These are phyloP conservation scores for Stratiolaelaps scimitus DNA, from an alignment of 1,140 invertebrate species.

Conservation along the genomic window DNA sequence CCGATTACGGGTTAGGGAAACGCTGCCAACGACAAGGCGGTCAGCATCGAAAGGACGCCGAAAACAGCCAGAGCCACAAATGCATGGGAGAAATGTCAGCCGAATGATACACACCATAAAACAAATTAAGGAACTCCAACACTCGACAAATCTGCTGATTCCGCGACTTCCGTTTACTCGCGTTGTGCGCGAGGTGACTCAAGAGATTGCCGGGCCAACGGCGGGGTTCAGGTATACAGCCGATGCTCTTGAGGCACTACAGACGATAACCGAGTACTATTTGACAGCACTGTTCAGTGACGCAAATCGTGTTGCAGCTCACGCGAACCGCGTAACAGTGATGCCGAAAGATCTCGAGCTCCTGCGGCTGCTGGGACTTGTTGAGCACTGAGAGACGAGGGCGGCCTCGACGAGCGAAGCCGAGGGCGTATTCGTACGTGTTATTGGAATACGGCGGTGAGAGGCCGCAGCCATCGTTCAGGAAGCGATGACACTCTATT, in stretches of 20 bases:
- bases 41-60: too few relatives aligned
- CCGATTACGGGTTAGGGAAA: too few relatives aligned
- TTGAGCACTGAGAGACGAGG: not conserved
- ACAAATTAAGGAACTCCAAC: not conserved
- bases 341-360: slow-evolving; percentile 8
- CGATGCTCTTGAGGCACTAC: slow-evolving; percentile 4
- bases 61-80: not conserved
- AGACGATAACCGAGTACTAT: slow-evolving; percentile 16
- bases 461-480: not conserved
- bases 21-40: too few relatives aligned
- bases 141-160: not conserved
- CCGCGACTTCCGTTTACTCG: slow-evolving; percentile 20
- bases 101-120: not conserved
- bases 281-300: not conserved
- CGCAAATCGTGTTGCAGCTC: not conserved
- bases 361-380: not conserved
- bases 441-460: not conserved
- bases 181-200: slow-evolving; percentile 13
- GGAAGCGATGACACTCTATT: not conserved
- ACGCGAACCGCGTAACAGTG: slow-evolving; percentile 14
- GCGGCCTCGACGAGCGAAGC: not conserved
- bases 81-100: not conserved
- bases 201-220: not conserved
- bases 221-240: not conserved
- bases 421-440: not conserved